Base-by-base conservation (phyloP, 2,113 vertebrate species). In the Stigmatopora nigra region DNA sequence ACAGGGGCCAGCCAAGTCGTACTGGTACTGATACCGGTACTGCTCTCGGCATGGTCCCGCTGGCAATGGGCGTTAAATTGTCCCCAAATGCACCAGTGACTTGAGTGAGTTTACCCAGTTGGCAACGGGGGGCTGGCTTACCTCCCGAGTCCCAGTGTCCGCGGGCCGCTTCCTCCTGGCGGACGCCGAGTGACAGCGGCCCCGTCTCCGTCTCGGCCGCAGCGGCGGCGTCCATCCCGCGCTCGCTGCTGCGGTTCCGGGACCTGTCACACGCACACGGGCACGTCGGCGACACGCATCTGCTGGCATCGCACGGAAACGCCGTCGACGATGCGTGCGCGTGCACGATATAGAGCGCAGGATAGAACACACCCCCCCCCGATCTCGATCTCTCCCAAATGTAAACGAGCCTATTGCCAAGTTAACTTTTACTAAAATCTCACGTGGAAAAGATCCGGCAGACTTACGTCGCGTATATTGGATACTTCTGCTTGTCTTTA, bases 401-500 rank as follows among this genome's bases (percentile, higher is more conserved):
- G 38, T 7, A 41, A 41, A 41, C 38, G 3, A 7, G 7, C 38
- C 20, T 14, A 5, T 56, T 35, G 53, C 15, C 82, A 87, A 90
- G 73, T 91, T 86, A 90, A 88, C 91, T 91, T 92, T 92, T 88
- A 76, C 82, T 76, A 63, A 3, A 82, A 17, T 17, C 17, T 31
- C 22, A 22, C 14, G 53, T 31, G 53, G 53, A 16, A 56, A 56
- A 56, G 1, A 19, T 53, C 19, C 51, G 5, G 25, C 53, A 56
- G 31, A 88, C 90, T 91, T 83, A 82, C 75, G 80, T 88, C 19
- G 83, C 89, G 84, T 80, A 89, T 90, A 87, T 90, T 89, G 22
- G 79, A 91, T 88, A 88, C 80, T 91, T 88, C 73, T 82, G 91
- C 91, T 91, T 88, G 88, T 91, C 88, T 91, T 92, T 89, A 89